These are phyloP conservation scores for Ichneumoninae sp. DNA, from an alignment of 2,888 invertebrate species.

Conservation along the genomic window DNA sequence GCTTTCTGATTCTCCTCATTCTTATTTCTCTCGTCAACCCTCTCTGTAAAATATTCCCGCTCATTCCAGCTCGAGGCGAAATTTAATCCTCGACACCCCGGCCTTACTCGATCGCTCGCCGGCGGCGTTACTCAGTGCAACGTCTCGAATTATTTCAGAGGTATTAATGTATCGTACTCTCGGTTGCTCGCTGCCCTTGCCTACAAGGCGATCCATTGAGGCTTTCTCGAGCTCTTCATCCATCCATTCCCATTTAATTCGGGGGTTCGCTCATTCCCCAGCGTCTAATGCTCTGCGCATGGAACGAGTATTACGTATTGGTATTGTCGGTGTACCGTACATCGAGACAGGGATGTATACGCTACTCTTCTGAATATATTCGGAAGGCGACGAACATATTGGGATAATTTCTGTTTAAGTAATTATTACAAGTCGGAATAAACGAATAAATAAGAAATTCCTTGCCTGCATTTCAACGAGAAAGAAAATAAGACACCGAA, in stretches of 20 bases:
- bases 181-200: not conserved
- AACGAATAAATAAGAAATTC: not conserved
- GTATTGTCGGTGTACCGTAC: not conserved
- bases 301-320: slow-evolving; percentile 33
- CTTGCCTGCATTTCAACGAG: not conserved
- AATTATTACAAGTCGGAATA: not conserved
- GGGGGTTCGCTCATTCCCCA: slow-evolving; percentile 11
- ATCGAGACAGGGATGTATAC: not conserved
- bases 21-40: slow-evolving; percentile 35
- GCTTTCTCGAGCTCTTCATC: slow-evolving; percentile 43
- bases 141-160: slow-evolving; percentile 75
- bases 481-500: not conserved
- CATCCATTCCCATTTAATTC: slow-evolving; percentile 30
- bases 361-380: not conserved
- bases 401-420: not conserved
- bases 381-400: slow-evolving; percentile 8
- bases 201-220: slow-evolving; percentile 40
- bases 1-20: slow-evolving; percentile 56
- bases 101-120: slow-evolving; percentile 52
- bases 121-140: slow-evolving; percentile 64
- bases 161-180: slow-evolving; percentile 68
- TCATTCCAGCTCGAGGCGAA: slow-evolving; percentile 51
- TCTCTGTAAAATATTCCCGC: slow-evolving; percentile 15
- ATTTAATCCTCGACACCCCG: slow-evolving; percentile 68
- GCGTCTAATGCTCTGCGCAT: slow-evolving; percentile 32